Percentiles rank a stretch among this genome's conserved stretches.
Evolutionary conservation across 2,797 vertebrate species (phyloP).

Genomic region (Lepus oiostolus): DNA sequence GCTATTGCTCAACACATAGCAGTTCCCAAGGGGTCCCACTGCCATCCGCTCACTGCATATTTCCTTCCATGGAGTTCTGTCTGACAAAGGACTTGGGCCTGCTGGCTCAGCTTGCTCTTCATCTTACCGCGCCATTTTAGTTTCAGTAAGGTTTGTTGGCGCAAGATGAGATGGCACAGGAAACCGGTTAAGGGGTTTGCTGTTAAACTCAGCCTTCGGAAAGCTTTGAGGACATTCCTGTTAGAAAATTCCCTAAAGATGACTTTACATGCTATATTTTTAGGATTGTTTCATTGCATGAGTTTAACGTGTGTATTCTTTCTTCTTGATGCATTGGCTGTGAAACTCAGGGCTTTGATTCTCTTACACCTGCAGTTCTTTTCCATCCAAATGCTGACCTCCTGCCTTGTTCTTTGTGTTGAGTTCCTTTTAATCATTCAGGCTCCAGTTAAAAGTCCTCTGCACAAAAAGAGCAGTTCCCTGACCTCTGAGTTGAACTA

Average conservation of each 20-base stretch:
- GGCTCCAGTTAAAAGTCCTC: not conserved
- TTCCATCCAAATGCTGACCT: not conserved
- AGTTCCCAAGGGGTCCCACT: constrained; percentile 41
- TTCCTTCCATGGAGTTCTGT: constrained; percentile 39
- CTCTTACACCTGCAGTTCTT: not conserved
- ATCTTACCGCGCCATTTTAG: not conserved
- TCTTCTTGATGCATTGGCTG: not conserved
- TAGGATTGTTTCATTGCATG: not conserved
- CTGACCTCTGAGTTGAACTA: not conserved
- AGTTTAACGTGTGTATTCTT: not conserved
- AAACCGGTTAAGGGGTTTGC: not conserved
- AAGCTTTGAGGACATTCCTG: not conserved
- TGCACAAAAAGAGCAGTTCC: not conserved
- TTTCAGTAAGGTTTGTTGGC: not conserved
- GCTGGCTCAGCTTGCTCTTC: not conserved
- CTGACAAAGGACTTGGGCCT: not conserved
- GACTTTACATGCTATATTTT: not conserved
- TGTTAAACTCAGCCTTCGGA: not conserved
- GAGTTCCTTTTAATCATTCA: not conserved
- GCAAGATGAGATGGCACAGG: not conserved
- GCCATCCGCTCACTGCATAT: constrained; percentile 22
- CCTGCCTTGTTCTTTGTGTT: not conserved
- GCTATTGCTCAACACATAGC: not conserved
- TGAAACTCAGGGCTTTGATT: not conserved
- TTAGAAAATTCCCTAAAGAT: not conserved